A percentile compares a stretch with the other conserved stretches of the same genome.
Conservation (phyloP, 1,140 invertebrate species). For the Philotrypesis tridentata region DNA sequence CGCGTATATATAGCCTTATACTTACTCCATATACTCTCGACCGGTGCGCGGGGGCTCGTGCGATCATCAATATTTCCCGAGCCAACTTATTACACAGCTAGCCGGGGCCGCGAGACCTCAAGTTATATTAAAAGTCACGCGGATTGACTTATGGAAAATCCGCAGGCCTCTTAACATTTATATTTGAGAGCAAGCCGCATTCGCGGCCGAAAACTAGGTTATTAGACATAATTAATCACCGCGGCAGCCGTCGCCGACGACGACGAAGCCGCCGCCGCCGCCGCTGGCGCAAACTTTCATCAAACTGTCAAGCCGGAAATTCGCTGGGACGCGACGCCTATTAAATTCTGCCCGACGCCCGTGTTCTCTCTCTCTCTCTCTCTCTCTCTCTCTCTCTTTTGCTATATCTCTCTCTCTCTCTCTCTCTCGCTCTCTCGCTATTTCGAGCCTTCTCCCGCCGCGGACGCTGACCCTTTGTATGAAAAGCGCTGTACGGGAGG, state of each 20-base stretch:
- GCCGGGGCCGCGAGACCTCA: not conserved
- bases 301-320: conserved; percentile 43
- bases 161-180: conserved; percentile 12
- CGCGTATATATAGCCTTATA: no score
- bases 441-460: not conserved
- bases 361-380: conserved; percentile 12
- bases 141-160: conserved; percentile 33
- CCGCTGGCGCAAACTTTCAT: conserved; percentile 37
- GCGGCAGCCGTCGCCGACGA: not conserved
- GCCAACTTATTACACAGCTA: conserved; percentile 22
- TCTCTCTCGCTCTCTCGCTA: not conserved
- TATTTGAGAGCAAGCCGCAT: not conserved
- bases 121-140: conserved; percentile 15
- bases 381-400: not conserved
- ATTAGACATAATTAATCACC: conserved; percentile 48
- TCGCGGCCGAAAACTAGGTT: conserved; percentile 33
- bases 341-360: conserved; percentile 35
- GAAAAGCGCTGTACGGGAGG: not conserved
- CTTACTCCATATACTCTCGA: no score
- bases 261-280: not conserved
- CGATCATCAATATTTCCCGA: not conserved
- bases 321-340: conserved; percentile 25
- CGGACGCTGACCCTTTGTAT: not conserved
- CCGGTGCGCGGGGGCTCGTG: no score
- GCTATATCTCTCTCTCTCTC: not conserved